Base-by-base conservation (phyloP, 37 sponge, comb jelly and placozoan species). In the Aphrocallistes beatrix region DNA sequence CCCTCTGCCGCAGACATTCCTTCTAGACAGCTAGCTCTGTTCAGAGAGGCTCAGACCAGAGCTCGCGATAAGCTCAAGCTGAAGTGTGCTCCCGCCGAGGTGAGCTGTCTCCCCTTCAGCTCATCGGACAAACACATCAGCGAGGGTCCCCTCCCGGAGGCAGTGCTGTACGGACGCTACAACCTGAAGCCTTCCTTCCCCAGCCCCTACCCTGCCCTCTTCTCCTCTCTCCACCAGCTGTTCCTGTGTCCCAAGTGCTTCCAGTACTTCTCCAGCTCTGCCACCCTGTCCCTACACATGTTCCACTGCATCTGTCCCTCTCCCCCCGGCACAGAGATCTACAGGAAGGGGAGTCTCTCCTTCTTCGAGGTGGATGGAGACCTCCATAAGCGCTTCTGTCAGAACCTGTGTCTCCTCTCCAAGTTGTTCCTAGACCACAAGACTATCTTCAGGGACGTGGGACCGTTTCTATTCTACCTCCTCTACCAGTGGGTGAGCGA, bases 361-460 rank as follows among this genome's bases (percentile, higher is more conserved):
- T 91, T 97, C 32, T 97, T 97, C 86, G 99, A 97, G 82, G 92
- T 97, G 17, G 99, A 97, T 48, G 99, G 99, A 23, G 93, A 91
- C 32, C 87, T 86, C 37, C 91, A 93, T 85, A 94, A 94, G 91
- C 83, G 81, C 10, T 97, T 95, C 87, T 95, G 99, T 49, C 95
- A 93, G 90, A 91, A 91, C 51, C 90, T 97, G 81, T 97, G 99
- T 75, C 89, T 97, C 36, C 85, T 97, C 82, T 95, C 99, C 38
- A 97, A 97, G 51, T 90, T 97, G 23, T 97, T 97, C 50, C 88
- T 97, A 38, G 95, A 97, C 83, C 94, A 94, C 94, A 97, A 97
- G 88, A 97, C 99, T 0, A 90, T 97, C 21, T 94, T 92, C 84
- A 90, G 92, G 83, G 94, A 94, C 38, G 99, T 97, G 87, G 93